Conservation (phyloP, 2,797 vertebrate species). For the Ctenopoma kingsleyae region DNA sequence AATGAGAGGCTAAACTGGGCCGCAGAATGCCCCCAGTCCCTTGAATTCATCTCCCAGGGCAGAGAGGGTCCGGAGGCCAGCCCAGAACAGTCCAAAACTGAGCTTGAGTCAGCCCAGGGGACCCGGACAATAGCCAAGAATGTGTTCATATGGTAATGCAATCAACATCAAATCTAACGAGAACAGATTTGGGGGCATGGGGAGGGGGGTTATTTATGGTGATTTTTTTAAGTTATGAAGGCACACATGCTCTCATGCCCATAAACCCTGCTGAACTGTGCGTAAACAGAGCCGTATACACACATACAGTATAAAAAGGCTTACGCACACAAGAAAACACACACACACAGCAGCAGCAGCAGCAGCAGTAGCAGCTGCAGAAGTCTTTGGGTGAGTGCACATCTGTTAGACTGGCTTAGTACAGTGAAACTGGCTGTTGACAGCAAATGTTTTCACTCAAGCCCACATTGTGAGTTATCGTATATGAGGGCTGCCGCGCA, state of each 20-base stretch:
- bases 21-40: slow-evolving; percentile 55
- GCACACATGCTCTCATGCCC: slow-evolving; percentile 38
- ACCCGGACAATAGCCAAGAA: slow-evolving; percentile 77
- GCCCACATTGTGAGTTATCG: slow-evolving; percentile 67
- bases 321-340: slow-evolving; percentile 14
- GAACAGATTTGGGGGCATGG: slow-evolving; percentile 51
- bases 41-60: slow-evolving; percentile 62
- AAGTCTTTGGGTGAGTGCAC: slow-evolving; percentile 74
- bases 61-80: slow-evolving; percentile 54
- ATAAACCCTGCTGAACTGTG: slow-evolving; percentile 56
- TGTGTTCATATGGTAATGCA: slow-evolving; percentile 76
- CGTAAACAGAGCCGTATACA: slow-evolving; percentile 43
- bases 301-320: neutral
- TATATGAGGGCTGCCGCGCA: slow-evolving; percentile 44
- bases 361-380: slow-evolving; percentile 70
- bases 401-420: slow-evolving; percentile 76
- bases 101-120: slow-evolving; percentile 62
- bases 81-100: slow-evolving; percentile 52
- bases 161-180: slow-evolving; percentile 74
- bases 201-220: slow-evolving; percentile 51
- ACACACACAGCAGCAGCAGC: slow-evolving; percentile 25
- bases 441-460: slow-evolving; percentile 73
- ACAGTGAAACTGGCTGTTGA: slow-evolving; percentile 70
- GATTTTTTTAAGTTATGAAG: slow-evolving; percentile 52
- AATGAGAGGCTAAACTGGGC: slow-evolving; percentile 75